Percentiles rank a stretch among this genome's conserved stretches.
These are phyloP conservation scores for Melinaea menophilus DNA, from an alignment of 2,888 invertebrate genomes.

Conservation along the genomic window DNA sequence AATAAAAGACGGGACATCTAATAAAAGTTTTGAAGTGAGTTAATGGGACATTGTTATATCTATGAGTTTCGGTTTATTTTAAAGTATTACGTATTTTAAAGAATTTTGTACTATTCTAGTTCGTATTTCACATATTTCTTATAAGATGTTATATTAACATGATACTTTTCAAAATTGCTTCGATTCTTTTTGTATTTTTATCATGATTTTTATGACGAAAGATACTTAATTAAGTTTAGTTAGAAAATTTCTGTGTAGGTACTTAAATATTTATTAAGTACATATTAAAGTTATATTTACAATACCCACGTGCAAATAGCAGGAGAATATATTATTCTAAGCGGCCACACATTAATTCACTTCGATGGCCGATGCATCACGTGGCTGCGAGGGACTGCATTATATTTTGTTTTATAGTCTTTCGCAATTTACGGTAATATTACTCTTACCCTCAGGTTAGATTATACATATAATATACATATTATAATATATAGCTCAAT, in stretches of 20 bases:
- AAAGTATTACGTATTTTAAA: not conserved
- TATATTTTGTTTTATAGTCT: conserved; percentile 46
- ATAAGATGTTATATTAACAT: not conserved
- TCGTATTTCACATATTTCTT: not conserved
- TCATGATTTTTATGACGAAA: too few species aligned
- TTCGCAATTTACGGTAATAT: conserved; percentile 40
- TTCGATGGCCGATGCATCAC: conserved; percentile 39
- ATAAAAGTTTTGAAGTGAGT: conserved; percentile 12
- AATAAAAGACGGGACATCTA: conserved; percentile 21
- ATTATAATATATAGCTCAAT: not conserved
- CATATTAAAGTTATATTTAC: not conserved
- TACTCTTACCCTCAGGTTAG: conserved; percentile 12
- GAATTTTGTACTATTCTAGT: not conserved
- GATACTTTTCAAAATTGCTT: not conserved
- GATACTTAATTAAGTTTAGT: too few species aligned
- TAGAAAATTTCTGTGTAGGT: too few species aligned
- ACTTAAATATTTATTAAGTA: not conserved
- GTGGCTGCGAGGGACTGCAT: conserved; percentile 41
- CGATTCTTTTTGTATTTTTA: too few species aligned
- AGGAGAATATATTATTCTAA: conserved; percentile 35
- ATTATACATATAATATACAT: not conserved
- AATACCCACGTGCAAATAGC: not conserved
- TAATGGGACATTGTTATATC: conserved; percentile 10
- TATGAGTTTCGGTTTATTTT: not conserved
- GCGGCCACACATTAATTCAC: conserved; percentile 18